Evolutionary conservation across 2,797 vertebrate species (phyloP), one percentile per base, ranked within the genome.

Genomic region (Gymnopithys bicolor): DNA sequence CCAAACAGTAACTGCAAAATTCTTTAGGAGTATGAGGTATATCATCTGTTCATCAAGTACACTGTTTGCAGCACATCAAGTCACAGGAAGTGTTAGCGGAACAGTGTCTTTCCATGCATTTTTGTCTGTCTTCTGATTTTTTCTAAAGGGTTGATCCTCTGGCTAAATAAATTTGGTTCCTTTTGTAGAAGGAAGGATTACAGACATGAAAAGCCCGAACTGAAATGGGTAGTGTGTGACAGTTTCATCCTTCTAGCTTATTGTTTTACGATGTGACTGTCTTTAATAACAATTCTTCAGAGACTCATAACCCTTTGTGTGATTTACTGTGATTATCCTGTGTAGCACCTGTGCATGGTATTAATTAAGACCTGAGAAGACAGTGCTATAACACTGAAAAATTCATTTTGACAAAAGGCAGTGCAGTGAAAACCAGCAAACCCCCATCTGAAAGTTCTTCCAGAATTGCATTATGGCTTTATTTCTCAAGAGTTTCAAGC

Each of bases 311-410:
- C 25, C 62, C 48, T 94, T 96, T 84, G 45, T 84, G 51, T 96
- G 91, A 97, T 96, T 97, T 95, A 95, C 87, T 78, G 64, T 77
- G 64, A 83, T 95, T 95, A 96, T 96, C 91, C 64, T 59, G 88
- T 73, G 75, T 35, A 92, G 73, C 94, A 97, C 89, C 95, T 96
- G 93, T 97, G 81, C 75, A 51, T 56, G 14, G 56, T 87, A 96
- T 97, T 97, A 97, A 97, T 97, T 97, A 97, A 97, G 75, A 95
- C 80, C 69, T 23, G 28, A 63, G 62, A 71, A 95, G 41, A 83
- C 19, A 79, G 33, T 84, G 49, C 70, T 84, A 56, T 93, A 93
- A 96, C 97, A 79, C 92, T 95, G 94, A 95, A 95, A 89, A 92
- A 91, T 91, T 94, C 73, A 55, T 55, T 96, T 96, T 92, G 76